Evolutionary conservation across 2,888 invertebrate genomes (phyloP).

Genomic region (Ischnus inquisitorius): DNA sequence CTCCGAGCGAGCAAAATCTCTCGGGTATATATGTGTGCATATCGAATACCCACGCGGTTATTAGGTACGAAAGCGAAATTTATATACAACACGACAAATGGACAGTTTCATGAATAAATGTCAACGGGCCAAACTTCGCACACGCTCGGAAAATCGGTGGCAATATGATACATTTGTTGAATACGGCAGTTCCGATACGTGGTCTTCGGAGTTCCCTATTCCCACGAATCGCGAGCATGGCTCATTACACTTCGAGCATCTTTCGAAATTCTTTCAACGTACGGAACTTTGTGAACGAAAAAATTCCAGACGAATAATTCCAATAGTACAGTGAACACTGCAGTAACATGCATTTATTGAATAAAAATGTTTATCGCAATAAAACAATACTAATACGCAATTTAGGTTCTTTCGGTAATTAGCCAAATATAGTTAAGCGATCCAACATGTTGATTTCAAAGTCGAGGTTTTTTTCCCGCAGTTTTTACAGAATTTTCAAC

Average conservation of each 20-base stretch:
- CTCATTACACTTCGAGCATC: neutral
- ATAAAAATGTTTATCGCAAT: no score
- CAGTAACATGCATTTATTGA: no score
- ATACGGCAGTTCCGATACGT: neutral
- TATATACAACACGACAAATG: neutral
- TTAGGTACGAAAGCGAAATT: slow-evolving; percentile 5
- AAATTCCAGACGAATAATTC: neutral
- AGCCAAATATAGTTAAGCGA: no score
- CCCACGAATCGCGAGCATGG: neutral
- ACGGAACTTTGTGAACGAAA: neutral
- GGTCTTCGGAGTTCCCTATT: neutral
- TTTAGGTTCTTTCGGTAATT: no score
- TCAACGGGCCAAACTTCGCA: neutral
- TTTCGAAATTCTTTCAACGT: neutral
- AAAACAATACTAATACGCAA: no score
- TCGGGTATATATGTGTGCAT: neutral
- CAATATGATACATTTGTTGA: neutral
- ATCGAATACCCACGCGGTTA: neutral
- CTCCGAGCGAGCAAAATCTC: neutral
- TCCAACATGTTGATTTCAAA: no score
- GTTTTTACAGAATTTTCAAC: no score
- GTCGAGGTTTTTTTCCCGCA: no score
- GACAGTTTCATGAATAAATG: slow-evolving; percentile 5
- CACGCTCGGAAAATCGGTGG: neutral
- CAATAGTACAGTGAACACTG: no score